Percentiles rank a stretch among this genome's conserved stretches.
phyloP scores from a whole-genome alignment of 2,113 vertebrate species.

The Chauna torquata region DNA sequence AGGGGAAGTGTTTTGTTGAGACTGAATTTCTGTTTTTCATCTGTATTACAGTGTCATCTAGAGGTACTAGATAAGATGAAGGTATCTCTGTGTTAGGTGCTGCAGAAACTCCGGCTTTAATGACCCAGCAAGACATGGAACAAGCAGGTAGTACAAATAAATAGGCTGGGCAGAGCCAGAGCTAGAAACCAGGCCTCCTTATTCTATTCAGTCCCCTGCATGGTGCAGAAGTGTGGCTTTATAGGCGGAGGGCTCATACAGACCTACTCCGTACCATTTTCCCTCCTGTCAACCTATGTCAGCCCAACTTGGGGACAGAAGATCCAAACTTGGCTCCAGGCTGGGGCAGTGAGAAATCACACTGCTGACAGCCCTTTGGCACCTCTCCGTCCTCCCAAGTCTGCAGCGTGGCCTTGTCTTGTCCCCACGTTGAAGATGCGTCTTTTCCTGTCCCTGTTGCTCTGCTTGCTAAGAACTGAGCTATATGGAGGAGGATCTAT shows the following conservation, averaged over 20 bases:
- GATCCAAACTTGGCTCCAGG: background rate
- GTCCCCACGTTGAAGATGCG: background rate
- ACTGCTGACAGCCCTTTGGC: fast-evolving
- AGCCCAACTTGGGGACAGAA: background rate
- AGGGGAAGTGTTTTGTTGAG: background rate
- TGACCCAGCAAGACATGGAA: background rate
- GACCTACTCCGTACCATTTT: no score
- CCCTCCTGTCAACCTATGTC: fast-evolving
- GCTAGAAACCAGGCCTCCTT: background rate
- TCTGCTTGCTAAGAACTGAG: background rate
- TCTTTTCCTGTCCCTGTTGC: background rate
- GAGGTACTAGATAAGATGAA: slow-evolving; percentile 31
- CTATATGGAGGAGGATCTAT: background rate
- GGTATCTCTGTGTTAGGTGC: background rate
- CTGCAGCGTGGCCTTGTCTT: background rate
- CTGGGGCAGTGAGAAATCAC: fast-evolving
- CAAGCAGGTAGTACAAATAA: background rate
- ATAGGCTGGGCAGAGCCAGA: background rate
- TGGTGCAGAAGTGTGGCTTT: background rate
- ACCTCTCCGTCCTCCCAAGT: background rate
- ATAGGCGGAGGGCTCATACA: fast-evolving
- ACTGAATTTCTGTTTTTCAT: slow-evolving; percentile 16
- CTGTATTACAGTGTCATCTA: slow-evolving; percentile 64
- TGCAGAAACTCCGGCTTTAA: background rate
- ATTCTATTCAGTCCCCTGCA: fast-evolving